These are phyloP conservation scores for Drosophila neonasuta DNA, from an alignment of 2,888 invertebrate genomes.

Conservation along the genomic window DNA sequence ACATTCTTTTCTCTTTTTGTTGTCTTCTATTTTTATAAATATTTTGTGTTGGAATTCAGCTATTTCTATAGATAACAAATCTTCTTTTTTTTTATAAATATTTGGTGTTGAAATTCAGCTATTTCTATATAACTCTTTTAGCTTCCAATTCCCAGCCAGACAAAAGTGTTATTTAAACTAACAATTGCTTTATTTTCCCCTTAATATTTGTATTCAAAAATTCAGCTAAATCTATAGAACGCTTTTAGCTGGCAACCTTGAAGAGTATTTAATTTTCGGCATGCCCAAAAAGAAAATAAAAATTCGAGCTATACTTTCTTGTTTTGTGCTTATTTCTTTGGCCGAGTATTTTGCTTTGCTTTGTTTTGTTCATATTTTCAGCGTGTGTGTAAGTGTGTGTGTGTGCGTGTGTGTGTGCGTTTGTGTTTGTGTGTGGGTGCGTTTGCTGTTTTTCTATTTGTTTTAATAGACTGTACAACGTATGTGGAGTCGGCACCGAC, in stretches of 20 bases:
- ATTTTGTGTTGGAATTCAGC: no score
- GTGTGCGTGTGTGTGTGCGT: constrained; percentile 17
- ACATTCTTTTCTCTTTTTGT: no score
- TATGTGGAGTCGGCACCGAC: constrained; percentile 31
- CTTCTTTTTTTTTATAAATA: no score
- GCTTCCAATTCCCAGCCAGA: no score
- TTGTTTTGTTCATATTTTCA: constrained; percentile 62
- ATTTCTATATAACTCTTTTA: no score
- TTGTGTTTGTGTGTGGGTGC: constrained; percentile 6
- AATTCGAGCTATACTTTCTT: constrained; percentile 9
- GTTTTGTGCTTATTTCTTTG: constrained; percentile 26
- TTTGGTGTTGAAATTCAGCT: no score
- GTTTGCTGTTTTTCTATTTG: constrained; percentile 61
- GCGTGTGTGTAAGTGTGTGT: constrained; percentile 22
- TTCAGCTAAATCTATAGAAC: no score
- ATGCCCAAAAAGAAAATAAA: background rate
- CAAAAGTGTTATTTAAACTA: no score
- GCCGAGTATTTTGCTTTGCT: constrained; percentile 33
- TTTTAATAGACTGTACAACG: constrained; percentile 65
- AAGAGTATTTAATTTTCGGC: constrained; percentile 4
- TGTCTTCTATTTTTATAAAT: no score
- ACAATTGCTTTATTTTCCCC: no score
- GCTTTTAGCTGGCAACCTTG: background rate
- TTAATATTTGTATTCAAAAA: no score
- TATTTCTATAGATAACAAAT: no score